Base-by-base conservation (phyloP, 2,888 invertebrate genomes). In the Oligia strigilis region DNA sequence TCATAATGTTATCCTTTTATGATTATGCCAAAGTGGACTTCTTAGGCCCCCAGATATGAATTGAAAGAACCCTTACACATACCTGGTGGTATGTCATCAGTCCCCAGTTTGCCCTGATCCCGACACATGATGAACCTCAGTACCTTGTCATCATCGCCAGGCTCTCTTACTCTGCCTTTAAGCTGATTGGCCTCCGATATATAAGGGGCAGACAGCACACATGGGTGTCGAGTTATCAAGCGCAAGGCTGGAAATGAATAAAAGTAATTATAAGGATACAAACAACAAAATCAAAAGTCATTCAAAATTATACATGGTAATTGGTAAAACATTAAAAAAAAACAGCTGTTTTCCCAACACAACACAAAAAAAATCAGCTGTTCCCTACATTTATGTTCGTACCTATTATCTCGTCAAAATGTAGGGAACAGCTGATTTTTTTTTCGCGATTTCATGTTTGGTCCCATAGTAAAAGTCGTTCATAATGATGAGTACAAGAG, bases 191-290 rank as follows among this genome's bases (percentile, higher is more conserved):
- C 19, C 11, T 85, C 87, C 0, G 87, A 80, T 0, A 94, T 71
- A 64, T 89, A 93, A 0, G 95, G 95, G 0, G 94, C 93, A 0
- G 95, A 94, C 66, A 93, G 84, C 4, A 93, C 78, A 75, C 95
- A 95, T 0, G 95, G 93, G 0, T 82, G 71, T 0, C 94, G 88
- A 0, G 93, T 88, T 0, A 94, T 80, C 23, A 95, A 77, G 13
- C 91, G 75, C n/a, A 94, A 13, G 11, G 76, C 95, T 95, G 87
- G 52, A 36, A 70, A 58, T n/a, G 14, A 52, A 11, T n/a, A 4
- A 9, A 40, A 29, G 6, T 40, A 0, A 77, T 36, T 36, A n/a
- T 4, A 49, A 14, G 49, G 5, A 49, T 49, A 43, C 29, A 55
- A 17, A 29, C 2, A 29, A 55, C 8, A 55, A 55, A 19, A 55